Evolutionary conservation across 2,113 vertebrate genomes (phyloP).

Genomic region (Elephas maximus): DNA sequence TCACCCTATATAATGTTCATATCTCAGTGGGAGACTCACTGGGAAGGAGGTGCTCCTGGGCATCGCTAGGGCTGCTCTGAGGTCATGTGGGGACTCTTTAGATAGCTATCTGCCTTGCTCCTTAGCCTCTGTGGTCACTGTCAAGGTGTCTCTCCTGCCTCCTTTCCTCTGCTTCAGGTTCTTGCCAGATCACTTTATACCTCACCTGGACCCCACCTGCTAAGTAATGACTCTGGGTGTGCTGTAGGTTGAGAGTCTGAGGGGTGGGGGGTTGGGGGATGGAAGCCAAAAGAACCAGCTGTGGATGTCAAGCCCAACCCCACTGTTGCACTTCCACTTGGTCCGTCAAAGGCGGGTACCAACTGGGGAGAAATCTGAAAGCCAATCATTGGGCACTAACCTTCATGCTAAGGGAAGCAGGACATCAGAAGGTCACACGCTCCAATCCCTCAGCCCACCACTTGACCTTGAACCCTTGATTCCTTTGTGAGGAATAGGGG

Average conservation of each 20-base stretch:
- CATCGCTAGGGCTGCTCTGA: accelerated
- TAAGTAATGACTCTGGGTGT: neutral
- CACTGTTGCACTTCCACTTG: no score
- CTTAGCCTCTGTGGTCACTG: accelerated
- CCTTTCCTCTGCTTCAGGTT: neutral
- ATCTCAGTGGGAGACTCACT: accelerated
- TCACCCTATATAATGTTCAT: accelerated
- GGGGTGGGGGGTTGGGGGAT: no score
- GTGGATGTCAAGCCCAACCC: no score
- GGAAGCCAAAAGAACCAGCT: accelerated
- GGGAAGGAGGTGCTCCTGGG: neutral
- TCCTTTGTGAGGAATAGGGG: accelerated
- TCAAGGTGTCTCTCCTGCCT: neutral
- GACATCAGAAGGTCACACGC: neutral
- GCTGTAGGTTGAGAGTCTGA: neutral
- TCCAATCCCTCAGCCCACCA: neutral
- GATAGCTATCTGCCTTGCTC: neutral
- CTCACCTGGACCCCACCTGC: neutral
- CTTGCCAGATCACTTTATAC: neutral
- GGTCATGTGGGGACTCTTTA: neutral
- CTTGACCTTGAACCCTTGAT: neutral
- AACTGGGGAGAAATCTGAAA: neutral
- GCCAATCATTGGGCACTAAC: accelerated
- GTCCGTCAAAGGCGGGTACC: accelerated
- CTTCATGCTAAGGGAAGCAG: neutral